These are phyloP conservation scores for Syncerus caffer DNA, from an alignment of 2,797 vertebrate species.

Conservation along the genomic window DNA sequence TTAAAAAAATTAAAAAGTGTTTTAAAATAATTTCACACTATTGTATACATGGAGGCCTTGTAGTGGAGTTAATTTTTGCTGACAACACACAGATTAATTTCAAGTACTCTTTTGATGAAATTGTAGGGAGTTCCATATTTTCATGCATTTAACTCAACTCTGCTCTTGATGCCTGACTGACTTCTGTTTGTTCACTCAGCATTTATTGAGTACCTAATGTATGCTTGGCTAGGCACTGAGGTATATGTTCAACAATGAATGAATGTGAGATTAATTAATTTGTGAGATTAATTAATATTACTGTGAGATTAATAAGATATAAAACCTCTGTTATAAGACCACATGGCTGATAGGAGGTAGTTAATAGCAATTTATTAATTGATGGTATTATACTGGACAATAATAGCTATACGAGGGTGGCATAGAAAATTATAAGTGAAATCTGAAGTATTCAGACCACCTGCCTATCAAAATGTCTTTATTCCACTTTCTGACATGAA, in stretches of 20 bases:
- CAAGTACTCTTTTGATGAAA: background rate
- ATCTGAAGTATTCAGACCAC: background rate
- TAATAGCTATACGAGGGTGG: background rate
- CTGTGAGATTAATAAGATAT: background rate
- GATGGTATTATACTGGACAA: background rate
- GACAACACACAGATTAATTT: background rate
- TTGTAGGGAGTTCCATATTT: background rate
- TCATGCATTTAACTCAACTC: background rate
- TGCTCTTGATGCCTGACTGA: background rate
- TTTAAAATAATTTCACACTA: background rate
- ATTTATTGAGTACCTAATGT: background rate
- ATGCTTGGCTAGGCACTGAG: background rate
- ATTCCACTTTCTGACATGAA: background rate
- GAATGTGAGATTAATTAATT: background rate
- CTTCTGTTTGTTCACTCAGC: background rate
- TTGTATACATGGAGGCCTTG: background rate
- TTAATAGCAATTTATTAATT: background rate
- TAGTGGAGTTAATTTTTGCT: background rate
- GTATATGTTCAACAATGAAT: background rate
- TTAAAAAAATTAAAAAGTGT: background rate
- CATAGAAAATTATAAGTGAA: background rate
- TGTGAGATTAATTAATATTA: background rate
- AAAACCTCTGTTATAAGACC: background rate
- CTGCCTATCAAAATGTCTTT: background rate
- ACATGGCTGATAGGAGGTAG: background rate